Conservation (phyloP, 1,140 invertebrate genomes). For the Polyergus mexicanus region DNA sequence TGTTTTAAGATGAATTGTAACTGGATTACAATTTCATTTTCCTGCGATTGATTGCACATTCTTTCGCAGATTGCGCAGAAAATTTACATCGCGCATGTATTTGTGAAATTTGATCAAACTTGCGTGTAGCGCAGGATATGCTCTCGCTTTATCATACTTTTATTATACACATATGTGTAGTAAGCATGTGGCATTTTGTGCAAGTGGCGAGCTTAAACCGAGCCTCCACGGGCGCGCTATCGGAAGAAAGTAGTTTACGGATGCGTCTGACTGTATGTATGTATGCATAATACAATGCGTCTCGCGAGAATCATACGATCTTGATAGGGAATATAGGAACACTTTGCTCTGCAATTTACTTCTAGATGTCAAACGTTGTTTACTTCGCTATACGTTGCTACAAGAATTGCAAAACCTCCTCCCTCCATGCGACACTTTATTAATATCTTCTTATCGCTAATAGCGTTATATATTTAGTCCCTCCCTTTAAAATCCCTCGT, state of each 20-base stretch:
- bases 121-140: too few relatives aligned
- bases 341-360: conserved; percentile 70
- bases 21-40: not conserved
- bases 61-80: not conserved
- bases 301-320: conserved; percentile 47
- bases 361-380: conserved; percentile 46
- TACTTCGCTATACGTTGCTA: conserved; percentile 10
- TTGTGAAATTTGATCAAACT: not conserved
- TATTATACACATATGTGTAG: conserved; percentile 7
- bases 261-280: conserved; percentile 39
- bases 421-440: not conserved
- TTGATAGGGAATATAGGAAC: conserved; percentile 45
- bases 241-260: conserved; percentile 58
- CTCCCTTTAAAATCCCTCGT: not conserved
- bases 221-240: conserved; percentile 28
- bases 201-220: not conserved
- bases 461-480: not conserved
- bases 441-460: conserved; percentile 18
- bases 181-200: not conserved
- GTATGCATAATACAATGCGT: conserved; percentile 63
- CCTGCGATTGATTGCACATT: not conserved
- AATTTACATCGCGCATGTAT: not conserved
- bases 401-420: not conserved
- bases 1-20: not conserved
- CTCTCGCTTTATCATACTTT: conserved; percentile 1